Evolutionary conservation across 2,888 invertebrate genomes (phyloP).

Genomic region (Eristalis tenax): DNA sequence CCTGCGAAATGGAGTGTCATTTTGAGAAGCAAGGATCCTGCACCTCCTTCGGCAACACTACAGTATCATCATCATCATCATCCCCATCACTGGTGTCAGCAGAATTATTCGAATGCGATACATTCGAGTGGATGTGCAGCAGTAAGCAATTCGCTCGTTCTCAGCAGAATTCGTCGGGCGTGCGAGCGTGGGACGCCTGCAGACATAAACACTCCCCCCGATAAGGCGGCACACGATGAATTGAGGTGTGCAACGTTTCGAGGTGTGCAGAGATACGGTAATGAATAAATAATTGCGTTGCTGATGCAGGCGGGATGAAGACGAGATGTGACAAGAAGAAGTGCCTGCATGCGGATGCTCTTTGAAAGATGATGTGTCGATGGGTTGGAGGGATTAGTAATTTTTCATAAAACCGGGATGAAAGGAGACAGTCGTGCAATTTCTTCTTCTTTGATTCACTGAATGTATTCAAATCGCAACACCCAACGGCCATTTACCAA

Average conservation of each 20-base stretch:
- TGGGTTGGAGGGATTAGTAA: no score
- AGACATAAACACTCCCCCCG: conserved; percentile 61
- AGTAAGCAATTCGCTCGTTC: conserved; percentile 10
- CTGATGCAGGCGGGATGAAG: background rate
- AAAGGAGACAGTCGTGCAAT: no score
- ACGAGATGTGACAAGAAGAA: background rate
- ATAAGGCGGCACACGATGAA: conserved; percentile 52
- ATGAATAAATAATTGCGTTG: conserved; percentile 63
- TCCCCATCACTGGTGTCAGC: conserved; percentile 36
- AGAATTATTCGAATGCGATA: conserved; percentile 50
- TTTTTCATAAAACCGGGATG: no score
- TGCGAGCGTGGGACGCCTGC: conserved; percentile 1
- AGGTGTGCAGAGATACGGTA: conserved; percentile 52
- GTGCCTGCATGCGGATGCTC: background rate
- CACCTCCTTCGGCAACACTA: conserved; percentile 20
- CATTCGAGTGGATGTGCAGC: conserved; percentile 23
- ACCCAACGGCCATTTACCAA: background rate
- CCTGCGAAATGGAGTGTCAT: conserved; percentile 66
- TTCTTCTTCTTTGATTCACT: no score
- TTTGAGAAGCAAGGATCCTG: conserved; percentile 48
- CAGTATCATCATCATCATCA: background rate
- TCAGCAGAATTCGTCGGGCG: no score
- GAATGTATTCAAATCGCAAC: background rate
- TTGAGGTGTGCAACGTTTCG: conserved; percentile 59
- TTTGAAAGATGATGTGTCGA: no score